Evolutionary conservation across 2,113 vertebrate species (phyloP), one percentile per base, ranked within the genome.

Genomic region (Cryptotis parvus): DNA sequence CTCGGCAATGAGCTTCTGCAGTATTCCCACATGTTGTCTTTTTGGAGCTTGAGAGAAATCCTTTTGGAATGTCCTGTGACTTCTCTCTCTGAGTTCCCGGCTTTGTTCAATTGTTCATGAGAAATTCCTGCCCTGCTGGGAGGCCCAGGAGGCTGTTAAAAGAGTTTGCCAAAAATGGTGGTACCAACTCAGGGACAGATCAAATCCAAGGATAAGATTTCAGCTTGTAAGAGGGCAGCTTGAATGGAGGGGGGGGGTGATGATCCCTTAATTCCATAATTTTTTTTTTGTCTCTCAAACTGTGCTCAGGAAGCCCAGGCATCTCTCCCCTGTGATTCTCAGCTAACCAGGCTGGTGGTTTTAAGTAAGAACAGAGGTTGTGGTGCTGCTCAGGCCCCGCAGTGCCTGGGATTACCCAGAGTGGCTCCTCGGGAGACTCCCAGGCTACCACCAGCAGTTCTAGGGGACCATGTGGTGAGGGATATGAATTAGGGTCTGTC

Each of bases 21-120:
- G 84, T 35, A 43, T 95, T 95, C 91, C 89, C 20, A 86, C 79
- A 3, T 92, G 95, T 93, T 95, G 93, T 95, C 94, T 95, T 96
- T n/a, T 94, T 10, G 76, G 91, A 92, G 87, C 87, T 81, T 41
- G 91, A 82, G 92, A 95, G 89, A 96, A 97, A 96, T 95, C 94
- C 94, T 95, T 95, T 49, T 94, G 96, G 96, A 97, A 97, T 97
- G 95, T 96, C 96, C 96, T 95, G 94, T 95, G 94, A 92, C 94
- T 97, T 97, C 95, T 95, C 89, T 91, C 45, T 49, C 45, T 72
- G 22, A 96, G 95, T 96, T 96, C 95, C 95, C 69, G 65, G 95
- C 96, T 96, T 97, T 97, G 96, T 97, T 97, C 95, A 77, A 95
- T 97, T 96, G 95, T 97, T 96, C 94, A 55, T 10, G 31, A 96